Evolutionary conservation across 2,113 vertebrate genomes (phyloP).

Genomic region (Ceyx cyanopectus): DNA sequence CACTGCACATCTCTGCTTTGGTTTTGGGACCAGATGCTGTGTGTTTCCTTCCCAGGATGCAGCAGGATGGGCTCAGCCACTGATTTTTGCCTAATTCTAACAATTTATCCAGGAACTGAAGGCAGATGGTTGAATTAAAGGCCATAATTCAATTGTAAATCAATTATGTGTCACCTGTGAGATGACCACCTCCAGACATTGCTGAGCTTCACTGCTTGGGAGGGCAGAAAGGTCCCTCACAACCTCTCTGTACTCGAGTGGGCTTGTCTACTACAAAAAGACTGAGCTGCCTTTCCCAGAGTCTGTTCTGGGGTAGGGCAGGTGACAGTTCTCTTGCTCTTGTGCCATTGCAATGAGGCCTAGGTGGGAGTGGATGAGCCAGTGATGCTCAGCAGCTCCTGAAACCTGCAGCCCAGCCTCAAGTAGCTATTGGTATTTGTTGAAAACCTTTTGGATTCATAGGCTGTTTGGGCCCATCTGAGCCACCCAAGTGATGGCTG

Average conservation of each 20-base stretch:
- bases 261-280: background rate
- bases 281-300: background rate
- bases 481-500: fast-evolving
- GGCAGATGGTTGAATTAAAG: background rate
- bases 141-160: background rate
- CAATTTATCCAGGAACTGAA: too few relatives aligned
- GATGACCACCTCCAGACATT: background rate
- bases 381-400: fast-evolving
- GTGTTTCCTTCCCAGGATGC: background rate
- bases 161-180: background rate
- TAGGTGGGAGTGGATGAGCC: background rate
- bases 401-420: background rate
- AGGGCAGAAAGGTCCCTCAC: background rate
- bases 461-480: background rate
- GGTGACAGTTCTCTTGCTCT: background rate
- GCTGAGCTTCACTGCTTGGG: background rate
- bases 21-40: background rate
- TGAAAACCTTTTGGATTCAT: fast-evolving
- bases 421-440: fast-evolving
- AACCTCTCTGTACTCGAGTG: fast-evolving
- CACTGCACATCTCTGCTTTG: background rate
- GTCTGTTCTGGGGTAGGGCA: background rate
- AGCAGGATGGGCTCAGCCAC: background rate
- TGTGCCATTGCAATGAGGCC: fast-evolving
- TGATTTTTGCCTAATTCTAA: background rate